These are phyloP conservation scores for Enchytraeus crypticus DNA, from an alignment of 2,888 invertebrate species.

Conservation along the genomic window DNA sequence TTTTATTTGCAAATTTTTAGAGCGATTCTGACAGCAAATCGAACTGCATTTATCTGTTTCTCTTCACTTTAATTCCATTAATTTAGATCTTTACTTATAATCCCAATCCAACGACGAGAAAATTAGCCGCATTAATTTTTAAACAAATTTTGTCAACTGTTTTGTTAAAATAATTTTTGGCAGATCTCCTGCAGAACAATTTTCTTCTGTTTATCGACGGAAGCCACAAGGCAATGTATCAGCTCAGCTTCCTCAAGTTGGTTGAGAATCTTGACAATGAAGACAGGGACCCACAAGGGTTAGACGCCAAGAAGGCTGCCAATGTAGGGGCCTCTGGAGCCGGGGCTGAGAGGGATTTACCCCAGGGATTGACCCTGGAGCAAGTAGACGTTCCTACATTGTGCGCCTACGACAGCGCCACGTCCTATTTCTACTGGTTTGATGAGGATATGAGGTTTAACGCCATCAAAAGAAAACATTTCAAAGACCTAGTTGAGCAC, in stretches of 20 bases:
- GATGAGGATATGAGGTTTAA: slow-evolving; percentile 1
- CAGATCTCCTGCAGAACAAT: slow-evolving; percentile 9
- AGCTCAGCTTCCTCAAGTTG: background rate
- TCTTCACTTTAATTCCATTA: no score
- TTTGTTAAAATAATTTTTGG: no score
- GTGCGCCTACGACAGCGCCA: background rate
- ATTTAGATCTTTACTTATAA: no score
- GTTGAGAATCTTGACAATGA: background rate
- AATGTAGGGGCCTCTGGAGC: background rate
- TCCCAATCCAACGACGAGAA: no score
- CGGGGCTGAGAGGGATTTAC: background rate
- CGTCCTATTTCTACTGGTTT: slow-evolving; percentile 2
- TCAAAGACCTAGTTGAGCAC: background rate
- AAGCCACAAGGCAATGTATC: slow-evolving; percentile 15
- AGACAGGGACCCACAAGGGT: background rate
- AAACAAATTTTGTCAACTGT: no score
- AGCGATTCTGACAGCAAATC: no score
- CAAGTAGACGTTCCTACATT: background rate
- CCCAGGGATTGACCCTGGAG: background rate
- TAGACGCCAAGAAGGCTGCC: background rate
- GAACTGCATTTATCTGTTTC: no score
- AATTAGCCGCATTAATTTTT: no score
- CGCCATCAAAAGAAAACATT: background rate
- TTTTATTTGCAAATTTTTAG: no score
- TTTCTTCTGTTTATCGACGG: slow-evolving; percentile 19